Base-by-base conservation (phyloP, 2,113 vertebrate genomes). In the Petroica traversi region DNA sequence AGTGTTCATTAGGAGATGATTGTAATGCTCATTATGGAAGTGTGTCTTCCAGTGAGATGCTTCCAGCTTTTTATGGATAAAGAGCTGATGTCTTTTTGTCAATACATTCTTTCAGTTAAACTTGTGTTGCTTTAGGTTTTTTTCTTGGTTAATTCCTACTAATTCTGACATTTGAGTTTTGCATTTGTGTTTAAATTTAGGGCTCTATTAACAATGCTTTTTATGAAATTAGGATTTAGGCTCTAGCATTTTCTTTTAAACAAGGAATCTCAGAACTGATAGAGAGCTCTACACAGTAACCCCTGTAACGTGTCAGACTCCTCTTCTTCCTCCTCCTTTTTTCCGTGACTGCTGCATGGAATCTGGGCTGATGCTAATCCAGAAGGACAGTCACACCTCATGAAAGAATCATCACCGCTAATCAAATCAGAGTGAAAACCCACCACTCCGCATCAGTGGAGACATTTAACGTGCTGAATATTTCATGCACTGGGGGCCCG, bases 351-450 rank as follows among this genome's bases (percentile, higher is more conserved):
- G 98, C 97, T 98, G 98, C 98, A 97, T 97, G 97, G 96, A 97
- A 98, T 97, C 97, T 95, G 97, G 95, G 96, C 98, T 99, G 99
- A 99, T 92, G 98, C 96, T 99, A 99, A 99, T 99, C 98, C 97
- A 95, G 98, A 96, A 98, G 97, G 99, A 99, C 99, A 99, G 98
- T 98, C 98, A 97, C 84, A 98, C 97, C 98, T 99, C 99, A 99
- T 99, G 98, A 99, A 99, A 99, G 98, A 99, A 99, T 99, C 98
- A 99, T 99, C 98, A 98, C 98, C 98, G 98, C 98, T 99, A 98
- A 99, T 99, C 98, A 99, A 99, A 99, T 99, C 98, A 98, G 98
- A 98, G 97, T 85, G 98, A 99, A 99, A 99, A 98, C 98, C 97
- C 97, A 98, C 98, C 96, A 98, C 98, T 97, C 95, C 95, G 98